Evolutionary conservation across 2,888 invertebrate genomes (phyloP), one percentile per base, ranked within the genome.

Genomic region (Strigamia transsilvanica): DNA sequence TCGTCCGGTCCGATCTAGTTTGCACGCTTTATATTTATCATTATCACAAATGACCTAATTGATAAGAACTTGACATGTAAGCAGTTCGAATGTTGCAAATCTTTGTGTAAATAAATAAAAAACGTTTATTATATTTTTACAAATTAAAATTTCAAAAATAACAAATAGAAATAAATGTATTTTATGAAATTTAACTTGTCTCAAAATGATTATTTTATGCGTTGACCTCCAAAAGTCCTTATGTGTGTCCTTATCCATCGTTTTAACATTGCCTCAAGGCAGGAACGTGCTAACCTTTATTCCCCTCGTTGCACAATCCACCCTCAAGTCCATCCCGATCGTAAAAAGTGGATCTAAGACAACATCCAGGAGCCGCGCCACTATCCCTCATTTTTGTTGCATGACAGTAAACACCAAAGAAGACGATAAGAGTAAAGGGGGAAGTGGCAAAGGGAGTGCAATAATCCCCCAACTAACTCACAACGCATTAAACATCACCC

Each of bases 231-330:
- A 56, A 56, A 56, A 56, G 56, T 56, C 56, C 56, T 56, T 21
- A 18, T 56, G n/a, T 46, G 46, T n/a, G 9, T n/a, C n/a, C n/a
- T 56, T 18, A 56, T 56, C 56, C 56, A 18, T 56, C 56, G 38
- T 56, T 21, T 56, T 18, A 56, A 56, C 18, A 56, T 56, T 5
- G 56, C 56, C 56, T 56, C 56, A 18, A 56, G 56, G 56, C 56
- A 56, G 56, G 56, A 56, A 56, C 56, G 56, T 56, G 56, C 56
- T 56, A 21, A 56, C 56, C 56, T 56, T 56, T 56, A 56, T 21
- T 9, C n/a, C 56, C 56, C 56, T 18, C 56, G 9, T 56, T 56
- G 18, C 18, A 18, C 56, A 56, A 56, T 56, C 18, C 56, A 56
- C 56, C 56, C 21, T 56, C 21, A 18, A 46, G 21, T 56, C 56